Evolutionary conservation across 2,888 invertebrate species (phyloP), one percentile per base, ranked within the genome.

Genomic region (Lissocephala sabroskyi): DNA sequence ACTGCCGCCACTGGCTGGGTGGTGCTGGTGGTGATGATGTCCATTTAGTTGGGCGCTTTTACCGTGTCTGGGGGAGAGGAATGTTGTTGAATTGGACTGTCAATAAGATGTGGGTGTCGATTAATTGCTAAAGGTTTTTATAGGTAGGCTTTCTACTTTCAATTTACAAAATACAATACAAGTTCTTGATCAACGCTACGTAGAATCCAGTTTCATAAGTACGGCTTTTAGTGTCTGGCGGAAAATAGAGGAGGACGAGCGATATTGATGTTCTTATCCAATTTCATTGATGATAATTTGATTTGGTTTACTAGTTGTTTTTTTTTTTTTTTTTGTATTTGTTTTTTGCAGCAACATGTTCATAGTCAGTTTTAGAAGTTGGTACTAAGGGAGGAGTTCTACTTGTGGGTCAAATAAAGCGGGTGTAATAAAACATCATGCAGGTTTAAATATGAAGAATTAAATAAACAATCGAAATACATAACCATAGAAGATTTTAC

Each of bases 11-110:
- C 51, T 50, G 37, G 32, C 41, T 37, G 37, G 54, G 42, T n/a
- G 48, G 44, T 10, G 49, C 13, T 45, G 62, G n/a, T 62, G 61
- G 19, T 63, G 60, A 32, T 59, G 52, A 29, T 62, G 67, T 13
- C 65, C 65, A 52, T 59, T 67, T 62, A 63, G 56, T 58, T 52
- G 56, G 40, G 65, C 62, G 73, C 67, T 79, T 82, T 81, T 82
- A 80, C 81, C 79, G 63, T 78, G 71, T 64, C 80, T 81, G 60
- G 10, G n/a, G n/a, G n/a, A n/a, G n/a, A n/a, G n/a, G n/a, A n/a
- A n/a, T n/a, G n/a, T n/a, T n/a, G n/a, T n/a, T n/a, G n/a, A n/a
- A n/a, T n/a, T n/a, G n/a, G 56, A 51, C 9, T 30, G 10, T 18
- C 2, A 5, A 16, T 17, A 32, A 23, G 3, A 5, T 23, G 23